These are phyloP conservation scores for Heterohyrax brucei DNA, from an alignment of 2,797 vertebrate genomes.

Conservation along the genomic window DNA sequence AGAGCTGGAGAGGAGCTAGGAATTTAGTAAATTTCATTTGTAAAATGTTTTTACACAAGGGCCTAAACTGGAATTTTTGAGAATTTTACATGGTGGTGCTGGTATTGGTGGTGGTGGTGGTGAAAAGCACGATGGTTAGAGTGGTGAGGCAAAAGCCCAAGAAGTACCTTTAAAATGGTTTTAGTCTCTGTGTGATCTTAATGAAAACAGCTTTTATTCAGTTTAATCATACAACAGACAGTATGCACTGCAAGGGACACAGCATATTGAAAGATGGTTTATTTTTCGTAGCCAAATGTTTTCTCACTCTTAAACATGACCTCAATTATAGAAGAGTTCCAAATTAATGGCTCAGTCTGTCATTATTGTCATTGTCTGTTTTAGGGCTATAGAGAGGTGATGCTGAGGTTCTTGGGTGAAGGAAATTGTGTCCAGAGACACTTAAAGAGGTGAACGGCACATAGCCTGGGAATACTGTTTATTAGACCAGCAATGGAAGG, in stretches of 20 bases:
- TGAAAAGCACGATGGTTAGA: background rate
- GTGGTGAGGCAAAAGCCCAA: background rate
- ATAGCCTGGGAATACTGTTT: slow-evolving; percentile 16
- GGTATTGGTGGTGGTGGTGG: no score
- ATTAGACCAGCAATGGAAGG: slow-evolving; percentile 20
- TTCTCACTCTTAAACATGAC: slow-evolving; percentile 62
- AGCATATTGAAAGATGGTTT: background rate
- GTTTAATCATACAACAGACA: background rate
- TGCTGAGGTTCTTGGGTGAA: slow-evolving; percentile 20
- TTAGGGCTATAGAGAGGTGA: background rate
- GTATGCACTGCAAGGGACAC: background rate
- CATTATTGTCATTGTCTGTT: slow-evolving; percentile 57
- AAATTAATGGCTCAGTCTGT: slow-evolving; percentile 43
- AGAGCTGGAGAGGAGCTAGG: slow-evolving; percentile 30
- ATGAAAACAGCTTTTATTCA: slow-evolving; percentile 56
- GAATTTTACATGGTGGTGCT: background rate
- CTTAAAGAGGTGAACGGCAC: background rate
- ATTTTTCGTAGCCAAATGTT: slow-evolving; percentile 70
- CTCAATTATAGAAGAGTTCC: slow-evolving; percentile 60
- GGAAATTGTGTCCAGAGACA: slow-evolving; percentile 47
- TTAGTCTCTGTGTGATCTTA: background rate
- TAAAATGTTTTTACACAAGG: slow-evolving; percentile 16
- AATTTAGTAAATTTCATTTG: slow-evolving; percentile 24
- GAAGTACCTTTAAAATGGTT: slow-evolving; percentile 12
- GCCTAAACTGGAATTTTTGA: background rate